A percentile compares a stretch with the other conserved stretches of the same genome.
Evolutionary conservation across 2,797 vertebrate species (phyloP).

Genomic region (Okamejei kenojei): DNA sequence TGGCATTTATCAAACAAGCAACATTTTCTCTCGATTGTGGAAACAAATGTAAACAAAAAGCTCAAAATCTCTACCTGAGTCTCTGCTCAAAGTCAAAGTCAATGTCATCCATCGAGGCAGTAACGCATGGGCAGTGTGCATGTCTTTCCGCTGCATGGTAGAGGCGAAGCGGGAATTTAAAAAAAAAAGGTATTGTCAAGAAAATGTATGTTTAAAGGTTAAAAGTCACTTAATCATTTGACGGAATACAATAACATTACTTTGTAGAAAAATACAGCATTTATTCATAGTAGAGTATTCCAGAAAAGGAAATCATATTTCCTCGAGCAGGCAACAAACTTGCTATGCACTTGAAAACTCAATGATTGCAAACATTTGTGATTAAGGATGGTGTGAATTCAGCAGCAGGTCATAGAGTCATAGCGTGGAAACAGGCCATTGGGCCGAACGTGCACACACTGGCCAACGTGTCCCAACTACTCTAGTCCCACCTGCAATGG

Average conservation of each 20-base stretch:
- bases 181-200: background rate
- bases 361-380: background rate
- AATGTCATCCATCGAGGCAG: constrained; percentile 93
- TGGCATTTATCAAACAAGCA: background rate
- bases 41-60: background rate
- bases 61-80: constrained; percentile 68
- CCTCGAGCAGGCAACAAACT: background rate
- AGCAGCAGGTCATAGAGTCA: background rate
- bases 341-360: background rate
- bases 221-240: background rate
- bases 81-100: constrained; percentile 95
- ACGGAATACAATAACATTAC: background rate
- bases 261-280: background rate
- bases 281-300: background rate
- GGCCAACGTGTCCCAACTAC: too few species aligned
- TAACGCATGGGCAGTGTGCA: constrained; percentile 84
- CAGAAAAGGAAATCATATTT: background rate
- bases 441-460: too few species aligned
- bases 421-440: too few species aligned
- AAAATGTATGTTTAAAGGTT: background rate
- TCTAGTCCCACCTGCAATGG: too few species aligned
- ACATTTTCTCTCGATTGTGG: background rate
- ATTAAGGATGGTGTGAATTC: background rate
- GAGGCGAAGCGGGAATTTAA: too few species aligned
- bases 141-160: constrained; percentile 78